phyloP scores from a whole-genome alignment of 2,888 invertebrate species.

The Leptinotarsa tumamoca region DNA sequence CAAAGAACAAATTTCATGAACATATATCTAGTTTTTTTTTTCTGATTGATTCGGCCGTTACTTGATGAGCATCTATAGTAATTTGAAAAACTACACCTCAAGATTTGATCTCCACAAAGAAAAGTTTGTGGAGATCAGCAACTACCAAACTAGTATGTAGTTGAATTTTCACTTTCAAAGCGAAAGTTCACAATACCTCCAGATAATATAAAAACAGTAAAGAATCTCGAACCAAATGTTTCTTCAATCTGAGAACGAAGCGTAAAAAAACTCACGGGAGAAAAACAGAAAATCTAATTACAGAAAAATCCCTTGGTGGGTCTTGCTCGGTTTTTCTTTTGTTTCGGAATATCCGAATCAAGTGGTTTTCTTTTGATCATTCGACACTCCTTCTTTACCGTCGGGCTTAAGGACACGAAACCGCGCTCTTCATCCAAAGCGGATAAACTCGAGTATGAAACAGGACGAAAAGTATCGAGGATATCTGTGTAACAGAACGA shows the following conservation, averaged over 20 bases:
- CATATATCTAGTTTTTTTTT: no score
- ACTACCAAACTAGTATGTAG: no score
- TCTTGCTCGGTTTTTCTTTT: conserved; percentile 31
- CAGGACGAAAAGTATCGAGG: conserved; percentile 19
- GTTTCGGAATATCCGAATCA: conserved; percentile 32
- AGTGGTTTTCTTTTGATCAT: conserved; percentile 39
- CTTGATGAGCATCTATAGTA: no score
- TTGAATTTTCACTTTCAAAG: not conserved
- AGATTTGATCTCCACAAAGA: no score
- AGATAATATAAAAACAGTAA: not conserved
- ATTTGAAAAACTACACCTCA: no score
- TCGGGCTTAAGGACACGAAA: conserved; percentile 34
- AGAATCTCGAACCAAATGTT: not conserved
- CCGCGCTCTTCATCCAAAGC: conserved; percentile 34
- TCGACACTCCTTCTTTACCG: conserved; percentile 25
- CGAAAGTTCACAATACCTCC: not conserved
- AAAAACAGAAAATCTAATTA: conserved; percentile 38
- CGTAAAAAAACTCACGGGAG: not conserved
- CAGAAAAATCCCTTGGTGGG: conserved; percentile 25
- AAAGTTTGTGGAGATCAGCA: no score
- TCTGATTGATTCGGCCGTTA: no score
- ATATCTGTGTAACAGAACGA: conserved; percentile 23
- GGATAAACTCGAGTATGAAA: conserved; percentile 28
- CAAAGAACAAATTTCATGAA: no score
- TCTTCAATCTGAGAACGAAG: not conserved